phyloP scores from a whole-genome alignment of 2,797 vertebrate species.

The Melanotaenia pygmaea region DNA sequence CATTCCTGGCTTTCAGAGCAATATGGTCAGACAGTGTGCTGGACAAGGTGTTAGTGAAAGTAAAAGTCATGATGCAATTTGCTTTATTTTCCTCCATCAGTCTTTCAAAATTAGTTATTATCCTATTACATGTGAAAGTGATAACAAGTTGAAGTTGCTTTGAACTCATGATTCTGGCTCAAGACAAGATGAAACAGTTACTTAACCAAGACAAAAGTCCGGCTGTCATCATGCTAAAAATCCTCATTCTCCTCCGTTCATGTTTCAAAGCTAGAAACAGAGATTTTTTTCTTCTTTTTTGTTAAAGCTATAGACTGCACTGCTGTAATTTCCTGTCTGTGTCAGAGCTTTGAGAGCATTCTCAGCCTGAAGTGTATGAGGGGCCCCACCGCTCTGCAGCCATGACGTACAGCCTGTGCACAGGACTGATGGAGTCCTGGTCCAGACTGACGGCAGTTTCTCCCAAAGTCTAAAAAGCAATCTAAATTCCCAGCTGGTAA shows the following conservation, averaged over 20 bases:
- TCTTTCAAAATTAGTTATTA: slow-evolving; percentile 32
- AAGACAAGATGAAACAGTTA: slow-evolving; percentile 42
- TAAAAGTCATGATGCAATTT: not conserved
- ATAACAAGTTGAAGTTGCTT: slow-evolving; percentile 38
- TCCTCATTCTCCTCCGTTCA: slow-evolving; percentile 23
- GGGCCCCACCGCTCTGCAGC: slow-evolving; percentile 57
- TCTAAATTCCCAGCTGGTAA: slow-evolving; percentile 71
- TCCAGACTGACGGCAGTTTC: slow-evolving; percentile 37
- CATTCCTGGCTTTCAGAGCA: slow-evolving; percentile 49
- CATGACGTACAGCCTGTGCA: slow-evolving; percentile 50
- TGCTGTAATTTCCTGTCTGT: slow-evolving; percentile 45
- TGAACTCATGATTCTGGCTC: slow-evolving; percentile 45
- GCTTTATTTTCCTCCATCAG: slow-evolving; percentile 27
- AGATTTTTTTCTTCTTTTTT: not conserved
- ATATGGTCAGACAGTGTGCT: not conserved
- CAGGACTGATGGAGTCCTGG: slow-evolving; percentile 48
- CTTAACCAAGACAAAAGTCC: slow-evolving; percentile 40
- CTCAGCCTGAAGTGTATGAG: slow-evolving; percentile 31
- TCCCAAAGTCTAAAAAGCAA: slow-evolving; percentile 60
- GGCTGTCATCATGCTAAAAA: slow-evolving; percentile 22
- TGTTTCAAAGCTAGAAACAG: slow-evolving; percentile 23
- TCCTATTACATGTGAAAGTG: slow-evolving; percentile 14
- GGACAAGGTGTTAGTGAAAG: slow-evolving; percentile 24
- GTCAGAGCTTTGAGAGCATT: slow-evolving; percentile 32
- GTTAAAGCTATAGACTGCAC: slow-evolving; percentile 1